Conservation (phyloP, 2,113 vertebrate species). For the Lutjanus erythropterus region DNA sequence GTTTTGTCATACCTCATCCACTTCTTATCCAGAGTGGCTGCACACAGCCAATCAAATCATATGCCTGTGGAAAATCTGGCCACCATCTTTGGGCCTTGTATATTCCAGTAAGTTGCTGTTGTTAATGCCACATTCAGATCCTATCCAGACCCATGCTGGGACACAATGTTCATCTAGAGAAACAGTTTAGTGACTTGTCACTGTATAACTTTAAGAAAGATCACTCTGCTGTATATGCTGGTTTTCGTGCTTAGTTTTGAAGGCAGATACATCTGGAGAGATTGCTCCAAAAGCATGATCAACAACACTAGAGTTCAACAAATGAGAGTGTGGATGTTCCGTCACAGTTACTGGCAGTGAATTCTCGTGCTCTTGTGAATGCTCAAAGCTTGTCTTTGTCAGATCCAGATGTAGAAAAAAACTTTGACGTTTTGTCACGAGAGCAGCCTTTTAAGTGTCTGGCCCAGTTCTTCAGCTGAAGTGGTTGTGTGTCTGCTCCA, state of each 20-base stretch:
- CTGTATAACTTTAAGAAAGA: neutral
- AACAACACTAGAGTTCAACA: neutral
- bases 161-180: slow-evolving; percentile 2
- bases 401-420: neutral
- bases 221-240: neutral
- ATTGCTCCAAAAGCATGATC: neutral
- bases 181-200: neutral
- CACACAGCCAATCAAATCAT: slow-evolving; percentile 84
- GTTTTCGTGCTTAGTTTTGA: neutral
- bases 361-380: neutral
- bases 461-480: neutral
- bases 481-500: slow-evolving; percentile 6
- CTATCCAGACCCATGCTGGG: slow-evolving; percentile 1
- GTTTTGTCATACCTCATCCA: slow-evolving; percentile 84
- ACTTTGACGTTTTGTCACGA: slow-evolving; percentile 1
- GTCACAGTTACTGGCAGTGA: neutral
- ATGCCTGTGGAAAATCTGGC: slow-evolving; percentile 89
- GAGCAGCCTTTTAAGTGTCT: neutral
- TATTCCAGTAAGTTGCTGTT: slow-evolving; percentile 84
- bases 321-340: neutral
- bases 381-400: slow-evolving; percentile 5
- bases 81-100: slow-evolving; percentile 86
- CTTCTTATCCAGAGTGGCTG: slow-evolving; percentile 85
- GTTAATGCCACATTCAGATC: slow-evolving; percentile 30
- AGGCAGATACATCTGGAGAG: neutral